phyloP scores from a whole-genome alignment of 1,140 invertebrate genomes.

The Formica exsecta region DNA sequence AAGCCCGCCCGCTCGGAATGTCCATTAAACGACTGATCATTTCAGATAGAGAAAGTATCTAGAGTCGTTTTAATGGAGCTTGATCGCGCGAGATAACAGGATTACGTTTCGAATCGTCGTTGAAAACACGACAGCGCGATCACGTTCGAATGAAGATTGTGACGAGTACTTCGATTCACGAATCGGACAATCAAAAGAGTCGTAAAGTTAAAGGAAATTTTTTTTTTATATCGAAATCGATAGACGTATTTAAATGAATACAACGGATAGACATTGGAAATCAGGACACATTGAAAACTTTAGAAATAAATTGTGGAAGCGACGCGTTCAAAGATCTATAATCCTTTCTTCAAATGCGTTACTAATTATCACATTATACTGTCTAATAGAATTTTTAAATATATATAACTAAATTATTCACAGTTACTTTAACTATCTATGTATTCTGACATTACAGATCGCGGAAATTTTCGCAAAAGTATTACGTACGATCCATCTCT shows the following conservation, averaged over 20 bases:
- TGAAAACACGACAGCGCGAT: slow-evolving; percentile 47
- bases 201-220: slow-evolving; percentile 16
- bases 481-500: neutral
- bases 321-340: neutral
- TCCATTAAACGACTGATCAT: slow-evolving; percentile 75
- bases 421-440: neutral
- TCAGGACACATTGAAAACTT: neutral
- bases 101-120: slow-evolving; percentile 70
- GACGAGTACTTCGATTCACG: slow-evolving; percentile 18
- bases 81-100: slow-evolving; percentile 73
- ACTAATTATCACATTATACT: neutral
- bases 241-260: slow-evolving; percentile 22
- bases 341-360: neutral
- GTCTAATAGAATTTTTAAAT: neutral
- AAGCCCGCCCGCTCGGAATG: slow-evolving; percentile 53
- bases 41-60: slow-evolving; percentile 76
- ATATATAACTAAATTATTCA: neutral
- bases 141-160: slow-evolving; percentile 53
- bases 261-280: slow-evolving; percentile 7
- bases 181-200: slow-evolving; percentile 1
- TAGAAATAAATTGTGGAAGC: neutral
- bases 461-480: neutral
- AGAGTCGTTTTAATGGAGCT: slow-evolving; percentile 73
- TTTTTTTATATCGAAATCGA: slow-evolving; percentile 17
- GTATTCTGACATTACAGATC: neutral